These are phyloP conservation scores for Toxotes jaculatrix DNA, from an alignment of 2,113 vertebrate genomes.

Conservation along the genomic window DNA sequence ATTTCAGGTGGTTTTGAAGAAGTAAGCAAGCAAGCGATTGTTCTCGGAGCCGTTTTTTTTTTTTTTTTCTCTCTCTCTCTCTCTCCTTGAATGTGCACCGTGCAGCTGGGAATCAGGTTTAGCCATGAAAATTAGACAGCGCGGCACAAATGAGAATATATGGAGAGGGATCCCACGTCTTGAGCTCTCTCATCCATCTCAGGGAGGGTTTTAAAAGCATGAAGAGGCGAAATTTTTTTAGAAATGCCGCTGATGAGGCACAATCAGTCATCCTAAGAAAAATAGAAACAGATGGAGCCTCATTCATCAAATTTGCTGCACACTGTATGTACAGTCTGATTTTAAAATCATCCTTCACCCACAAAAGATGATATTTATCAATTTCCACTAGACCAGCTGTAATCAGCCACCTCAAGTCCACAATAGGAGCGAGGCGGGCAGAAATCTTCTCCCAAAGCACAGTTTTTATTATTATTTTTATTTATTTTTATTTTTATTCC, in stretches of 20 bases:
- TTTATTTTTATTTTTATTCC: not conserved
- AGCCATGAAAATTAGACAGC: slow-evolving; percentile 2
- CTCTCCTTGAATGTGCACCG: not conserved
- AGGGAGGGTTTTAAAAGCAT: not conserved
- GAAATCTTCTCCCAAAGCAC: not conserved
- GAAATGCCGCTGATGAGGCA: not conserved
- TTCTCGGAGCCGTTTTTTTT: not conserved
- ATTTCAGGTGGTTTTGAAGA: slow-evolving; percentile 17
- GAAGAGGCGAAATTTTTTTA: not conserved
- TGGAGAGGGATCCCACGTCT: not conserved
- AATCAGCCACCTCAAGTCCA: not conserved
- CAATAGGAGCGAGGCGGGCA: not conserved
- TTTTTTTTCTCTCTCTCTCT: too few relatives aligned
- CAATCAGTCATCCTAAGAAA: not conserved
- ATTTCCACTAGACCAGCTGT: not conserved
- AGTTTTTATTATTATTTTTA: not conserved
- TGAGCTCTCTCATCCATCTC: not conserved
- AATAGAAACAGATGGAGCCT: not conserved
- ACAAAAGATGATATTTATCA: not conserved
- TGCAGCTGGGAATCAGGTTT: slow-evolving; percentile 35
- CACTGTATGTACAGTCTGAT: not conserved
- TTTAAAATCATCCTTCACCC: not conserved
- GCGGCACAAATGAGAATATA: slow-evolving; percentile 13
- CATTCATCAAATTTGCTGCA: not conserved
- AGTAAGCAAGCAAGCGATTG: not conserved